These are phyloP conservation scores for Morone saxatilis DNA, from an alignment of 2,113 vertebrate species.

Conservation along the genomic window DNA sequence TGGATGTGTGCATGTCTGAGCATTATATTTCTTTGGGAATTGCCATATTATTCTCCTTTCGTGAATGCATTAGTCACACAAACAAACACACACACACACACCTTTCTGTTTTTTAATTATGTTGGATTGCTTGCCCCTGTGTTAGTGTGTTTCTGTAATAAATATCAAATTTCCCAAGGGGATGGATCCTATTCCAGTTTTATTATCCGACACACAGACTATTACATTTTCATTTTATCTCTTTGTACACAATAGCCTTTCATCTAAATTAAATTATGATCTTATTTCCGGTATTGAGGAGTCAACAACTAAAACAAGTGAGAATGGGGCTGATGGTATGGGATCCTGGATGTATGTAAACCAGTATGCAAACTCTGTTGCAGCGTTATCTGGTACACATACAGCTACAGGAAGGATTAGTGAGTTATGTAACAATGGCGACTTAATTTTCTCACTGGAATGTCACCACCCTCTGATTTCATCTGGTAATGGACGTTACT, in stretches of 20 bases:
- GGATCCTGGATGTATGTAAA: slow-evolving; percentile 40
- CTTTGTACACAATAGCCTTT: slow-evolving; percentile 40
- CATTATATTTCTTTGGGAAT: not conserved
- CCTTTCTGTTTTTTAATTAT: slow-evolving; percentile 66
- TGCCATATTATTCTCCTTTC: not conserved
- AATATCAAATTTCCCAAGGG: slow-evolving; percentile 76
- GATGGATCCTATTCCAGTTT: slow-evolving; percentile 58
- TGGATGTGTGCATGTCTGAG: not conserved
- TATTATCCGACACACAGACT: slow-evolving; percentile 56
- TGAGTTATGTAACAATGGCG: slow-evolving; percentile 69
- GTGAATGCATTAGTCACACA: not conserved
- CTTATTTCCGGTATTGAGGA: slow-evolving; percentile 49
- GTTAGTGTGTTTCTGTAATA: slow-evolving; percentile 57
- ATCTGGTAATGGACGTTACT: slow-evolving; percentile 58
- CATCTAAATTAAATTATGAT: slow-evolving; percentile 58
- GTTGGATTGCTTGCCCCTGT: slow-evolving; percentile 19
- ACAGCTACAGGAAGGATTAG: slow-evolving; percentile 63
- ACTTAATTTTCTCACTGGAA: slow-evolving; percentile 59
- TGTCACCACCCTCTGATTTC: slow-evolving; percentile 50
- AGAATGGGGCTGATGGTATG: slow-evolving; percentile 14
- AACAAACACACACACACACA: not conserved
- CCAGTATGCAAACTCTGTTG: slow-evolving; percentile 31
- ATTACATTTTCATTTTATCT: slow-evolving; percentile 64
- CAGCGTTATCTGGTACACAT: slow-evolving; percentile 26
- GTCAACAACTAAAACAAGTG: slow-evolving; percentile 41